Percentiles rank a stretch among this genome's conserved stretches.
Evolutionary conservation across 1,140 invertebrate species (phyloP).

Genomic region (Magallana ariakensis): DNA sequence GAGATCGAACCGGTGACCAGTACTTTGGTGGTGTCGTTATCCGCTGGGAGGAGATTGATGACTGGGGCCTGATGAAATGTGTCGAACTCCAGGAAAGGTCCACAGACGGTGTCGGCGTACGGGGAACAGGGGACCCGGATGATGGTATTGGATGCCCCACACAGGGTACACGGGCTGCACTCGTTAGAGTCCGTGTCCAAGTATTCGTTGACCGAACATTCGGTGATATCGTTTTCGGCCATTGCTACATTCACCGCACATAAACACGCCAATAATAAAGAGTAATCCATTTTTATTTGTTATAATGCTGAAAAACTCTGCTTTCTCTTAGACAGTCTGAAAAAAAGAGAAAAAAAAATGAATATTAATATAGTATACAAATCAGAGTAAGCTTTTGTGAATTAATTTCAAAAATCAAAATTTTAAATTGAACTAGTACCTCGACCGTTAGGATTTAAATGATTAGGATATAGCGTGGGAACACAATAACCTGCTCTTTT

Average conservation of each 20-base stretch:
- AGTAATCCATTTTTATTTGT: not conserved
- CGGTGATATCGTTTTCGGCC: not conserved
- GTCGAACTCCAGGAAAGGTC: slow-evolving; percentile 62
- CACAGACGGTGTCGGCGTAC: slow-evolving; percentile 53
- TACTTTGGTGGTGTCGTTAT: slow-evolving; percentile 26
- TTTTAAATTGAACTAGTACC: not conserved
- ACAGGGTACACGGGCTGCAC: slow-evolving; percentile 50
- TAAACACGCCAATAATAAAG: not conserved
- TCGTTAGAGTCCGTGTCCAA: slow-evolving; percentile 18
- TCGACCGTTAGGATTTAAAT: slow-evolving; percentile 21
- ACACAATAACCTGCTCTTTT: slow-evolving; percentile 21
- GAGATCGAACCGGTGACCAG: not conserved
- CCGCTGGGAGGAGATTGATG: slow-evolving; percentile 44
- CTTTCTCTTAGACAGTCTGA: not conserved
- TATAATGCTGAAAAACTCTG: not conserved
- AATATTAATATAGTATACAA: too few relatives aligned
- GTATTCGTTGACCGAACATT: slow-evolving; percentile 43
- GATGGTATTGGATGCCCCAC: slow-evolving; percentile 47
- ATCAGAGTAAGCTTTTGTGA: too few relatives aligned
- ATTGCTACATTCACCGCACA: not conserved
- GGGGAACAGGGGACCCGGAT: slow-evolving; percentile 53
- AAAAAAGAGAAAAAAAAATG: not conserved
- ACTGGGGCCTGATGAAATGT: slow-evolving; percentile 58
- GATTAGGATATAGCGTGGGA: slow-evolving; percentile 13
- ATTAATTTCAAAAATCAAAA: not conserved